Conservation (phyloP, 2,888 invertebrate genomes). For the Sclerodermus sp. region DNA sequence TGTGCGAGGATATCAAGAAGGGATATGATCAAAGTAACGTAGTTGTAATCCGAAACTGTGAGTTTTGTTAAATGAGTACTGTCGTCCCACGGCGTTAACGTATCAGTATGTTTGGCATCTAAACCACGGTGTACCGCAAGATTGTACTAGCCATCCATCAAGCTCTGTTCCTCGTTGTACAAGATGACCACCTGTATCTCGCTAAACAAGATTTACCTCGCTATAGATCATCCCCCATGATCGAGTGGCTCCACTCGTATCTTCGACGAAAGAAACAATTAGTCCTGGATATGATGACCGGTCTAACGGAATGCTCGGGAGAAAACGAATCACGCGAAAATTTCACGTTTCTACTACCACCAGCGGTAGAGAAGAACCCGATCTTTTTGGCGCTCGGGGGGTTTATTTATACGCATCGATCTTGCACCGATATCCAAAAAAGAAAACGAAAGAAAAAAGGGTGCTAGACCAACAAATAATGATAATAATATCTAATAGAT, state of each 20-base stretch:
- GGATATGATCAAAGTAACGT: no score
- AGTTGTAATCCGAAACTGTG: no score
- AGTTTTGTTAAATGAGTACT: constrained; percentile 16
- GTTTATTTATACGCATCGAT: constrained; percentile 5
- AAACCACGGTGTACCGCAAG: constrained; percentile 28
- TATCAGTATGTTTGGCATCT: constrained; percentile 33
- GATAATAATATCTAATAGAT: no score
- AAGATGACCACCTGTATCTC: constrained; percentile 32
- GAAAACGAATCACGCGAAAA: constrained; percentile 15
- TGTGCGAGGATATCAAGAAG: no score
- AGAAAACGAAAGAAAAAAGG: no score
- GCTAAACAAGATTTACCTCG: constrained; percentile 32
- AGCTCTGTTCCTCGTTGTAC: constrained; percentile 25
- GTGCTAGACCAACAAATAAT: no score
- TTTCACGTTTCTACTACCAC: neutral
- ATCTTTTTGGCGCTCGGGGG: neutral
- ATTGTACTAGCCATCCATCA: constrained; percentile 32
- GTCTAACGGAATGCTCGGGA: neutral
- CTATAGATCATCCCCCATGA: constrained; percentile 31
- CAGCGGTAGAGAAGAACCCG: neutral
- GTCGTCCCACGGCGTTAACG: constrained; percentile 21
- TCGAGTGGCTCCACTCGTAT: constrained; percentile 17
- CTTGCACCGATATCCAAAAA: neutral
- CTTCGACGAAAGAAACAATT: constrained; percentile 29
- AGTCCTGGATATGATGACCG: constrained; percentile 6